Evolutionary conservation across 2,888 invertebrate genomes (phyloP).

Genomic region (Dione juno): DNA sequence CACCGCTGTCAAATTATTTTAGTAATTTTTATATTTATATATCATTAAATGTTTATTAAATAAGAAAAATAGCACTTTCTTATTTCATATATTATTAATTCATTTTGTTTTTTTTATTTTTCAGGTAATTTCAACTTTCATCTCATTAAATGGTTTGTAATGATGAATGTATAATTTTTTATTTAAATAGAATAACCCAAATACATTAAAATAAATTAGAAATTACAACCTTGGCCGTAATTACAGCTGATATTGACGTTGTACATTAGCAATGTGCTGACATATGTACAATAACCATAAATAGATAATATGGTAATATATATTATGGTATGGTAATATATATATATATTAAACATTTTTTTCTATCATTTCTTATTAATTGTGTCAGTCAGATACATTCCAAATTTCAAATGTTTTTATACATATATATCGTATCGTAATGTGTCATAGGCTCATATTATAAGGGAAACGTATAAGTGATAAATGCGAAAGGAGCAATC

Average conservation of each 20-base stretch:
- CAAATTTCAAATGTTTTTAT: too few species aligned
- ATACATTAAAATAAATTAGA: not conserved
- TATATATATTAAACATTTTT: too few species aligned
- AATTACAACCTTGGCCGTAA: constrained; percentile 5
- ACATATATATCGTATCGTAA: too few species aligned
- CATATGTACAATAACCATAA: not conserved
- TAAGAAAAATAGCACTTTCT: not conserved
- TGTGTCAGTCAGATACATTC: too few species aligned
- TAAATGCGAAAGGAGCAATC: constrained; percentile 1
- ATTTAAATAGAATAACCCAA: not conserved
- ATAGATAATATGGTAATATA: not conserved
- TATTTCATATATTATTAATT: not conserved
- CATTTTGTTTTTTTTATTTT: constrained; percentile 5
- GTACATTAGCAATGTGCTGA: not conserved
- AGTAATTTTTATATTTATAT: not conserved
- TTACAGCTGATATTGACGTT: not conserved
- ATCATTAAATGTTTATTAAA: too few species aligned
- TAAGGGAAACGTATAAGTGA: not conserved
- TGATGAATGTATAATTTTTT: constrained; percentile 9
- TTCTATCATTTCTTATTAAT: too few species aligned
- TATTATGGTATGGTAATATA: not conserved
- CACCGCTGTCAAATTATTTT: constrained; percentile 74
- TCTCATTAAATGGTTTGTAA: not conserved
- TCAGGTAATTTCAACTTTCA: constrained; percentile 23
- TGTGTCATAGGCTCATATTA: too few species aligned